Conservation (phyloP, 2,797 vertebrate genomes). For the Onychomys torridus region DNA sequence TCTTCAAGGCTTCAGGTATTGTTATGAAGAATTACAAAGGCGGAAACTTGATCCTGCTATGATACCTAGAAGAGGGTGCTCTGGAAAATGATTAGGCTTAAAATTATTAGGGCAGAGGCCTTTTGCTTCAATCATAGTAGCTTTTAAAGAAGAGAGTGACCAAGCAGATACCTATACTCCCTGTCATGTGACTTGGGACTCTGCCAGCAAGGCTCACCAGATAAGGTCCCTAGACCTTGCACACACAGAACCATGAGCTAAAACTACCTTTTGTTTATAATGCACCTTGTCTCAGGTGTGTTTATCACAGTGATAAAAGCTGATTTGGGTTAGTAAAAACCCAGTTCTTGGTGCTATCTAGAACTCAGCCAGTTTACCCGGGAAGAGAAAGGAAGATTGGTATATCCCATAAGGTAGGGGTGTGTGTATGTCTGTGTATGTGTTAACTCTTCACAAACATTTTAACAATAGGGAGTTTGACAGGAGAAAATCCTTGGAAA, state of each 20-base stretch:
- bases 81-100: neutral
- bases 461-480: constrained; percentile 52
- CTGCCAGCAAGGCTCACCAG: neutral
- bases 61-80: neutral
- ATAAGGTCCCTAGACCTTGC: neutral
- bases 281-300: neutral
- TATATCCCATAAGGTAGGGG: neutral
- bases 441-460: neutral
- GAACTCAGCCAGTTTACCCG: constrained; percentile 45
- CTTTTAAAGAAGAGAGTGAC: neutral
- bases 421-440: neutral
- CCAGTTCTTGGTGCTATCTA: neutral
- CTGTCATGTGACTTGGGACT: neutral
- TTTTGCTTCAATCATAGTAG: neutral
- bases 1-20: neutral
- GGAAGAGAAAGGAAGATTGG: constrained; percentile 36
- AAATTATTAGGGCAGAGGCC: neutral
- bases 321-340: neutral
- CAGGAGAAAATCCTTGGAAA: constrained; percentile 44
- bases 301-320: neutral
- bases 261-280: neutral
- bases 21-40: neutral
- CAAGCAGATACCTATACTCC: neutral
- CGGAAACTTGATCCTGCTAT: neutral
- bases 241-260: neutral